A percentile compares a stretch with the other conserved stretches of the same genome.
Conservation (phyloP, 1,140 invertebrate genomes). For the Aphaenogaster ashmeadi region DNA sequence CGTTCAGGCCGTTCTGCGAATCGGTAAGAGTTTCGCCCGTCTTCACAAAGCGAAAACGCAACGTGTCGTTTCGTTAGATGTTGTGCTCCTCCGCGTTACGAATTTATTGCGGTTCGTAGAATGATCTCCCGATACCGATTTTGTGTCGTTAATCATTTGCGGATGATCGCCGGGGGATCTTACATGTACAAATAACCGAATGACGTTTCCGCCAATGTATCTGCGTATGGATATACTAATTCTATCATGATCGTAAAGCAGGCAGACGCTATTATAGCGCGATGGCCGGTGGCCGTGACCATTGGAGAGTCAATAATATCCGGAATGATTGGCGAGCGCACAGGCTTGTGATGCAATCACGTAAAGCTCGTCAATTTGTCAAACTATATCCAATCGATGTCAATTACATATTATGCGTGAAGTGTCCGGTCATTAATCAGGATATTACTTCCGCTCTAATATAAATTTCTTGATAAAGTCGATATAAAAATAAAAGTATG, state of each 20-base stretch:
- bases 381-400: constrained; percentile 59
- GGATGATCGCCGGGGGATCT: constrained; percentile 9
- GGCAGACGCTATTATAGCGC: constrained; percentile 32
- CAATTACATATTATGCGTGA: constrained; percentile 58
- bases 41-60: neutral
- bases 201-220: neutral
- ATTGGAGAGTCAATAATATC: constrained; percentile 69
- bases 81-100: too few species aligned
- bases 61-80: neutral
- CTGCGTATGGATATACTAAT: constrained; percentile 21
- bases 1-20: constrained; percentile 94
- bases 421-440: constrained; percentile 46
- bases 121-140: neutral
- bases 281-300: constrained; percentile 54
- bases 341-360: neutral
- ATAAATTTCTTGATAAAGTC: constrained; percentile 47
- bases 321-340: constrained; percentile 53
- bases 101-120: neutral
- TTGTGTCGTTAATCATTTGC: neutral
- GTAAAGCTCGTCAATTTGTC: constrained; percentile 61
- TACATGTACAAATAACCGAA: neutral
- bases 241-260: constrained; percentile 12
- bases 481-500: constrained; percentile 21
- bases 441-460: constrained; percentile 41
- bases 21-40: neutral